Conservation (phyloP, 2,113 vertebrate genomes). For the Anarhynchus alexandrinus region DNA sequence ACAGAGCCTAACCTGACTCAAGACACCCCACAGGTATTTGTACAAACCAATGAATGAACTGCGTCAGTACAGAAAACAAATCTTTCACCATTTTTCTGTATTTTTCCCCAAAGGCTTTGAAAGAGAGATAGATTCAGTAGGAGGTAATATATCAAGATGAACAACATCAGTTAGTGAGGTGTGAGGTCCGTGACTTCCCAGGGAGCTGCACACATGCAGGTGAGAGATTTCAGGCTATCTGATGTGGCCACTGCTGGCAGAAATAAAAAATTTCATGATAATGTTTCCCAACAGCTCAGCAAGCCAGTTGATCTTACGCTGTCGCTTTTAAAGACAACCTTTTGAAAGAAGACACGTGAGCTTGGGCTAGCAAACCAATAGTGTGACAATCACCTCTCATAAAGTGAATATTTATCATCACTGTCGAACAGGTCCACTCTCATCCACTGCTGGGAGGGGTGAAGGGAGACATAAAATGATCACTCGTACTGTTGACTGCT, state of each 20-base stretch:
- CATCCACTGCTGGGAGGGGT: background rate
- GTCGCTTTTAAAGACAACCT: background rate
- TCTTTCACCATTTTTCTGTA: background rate
- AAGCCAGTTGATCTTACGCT: background rate
- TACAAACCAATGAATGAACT: background rate
- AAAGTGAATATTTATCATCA: constrained; percentile 16
- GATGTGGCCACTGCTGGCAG: background rate
- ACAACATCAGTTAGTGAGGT: background rate
- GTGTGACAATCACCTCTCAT: constrained; percentile 1
- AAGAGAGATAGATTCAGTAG: background rate
- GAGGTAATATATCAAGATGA: constrained; percentile 34
- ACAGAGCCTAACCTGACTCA: background rate
- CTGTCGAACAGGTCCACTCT: background rate
- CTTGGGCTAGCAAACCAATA: background rate
- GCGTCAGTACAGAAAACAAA: background rate
- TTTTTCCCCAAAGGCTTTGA: background rate
- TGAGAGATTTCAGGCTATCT: constrained; percentile 8
- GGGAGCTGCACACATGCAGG: background rate
- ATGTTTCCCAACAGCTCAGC: background rate
- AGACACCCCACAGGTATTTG: background rate
- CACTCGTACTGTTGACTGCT: background rate
- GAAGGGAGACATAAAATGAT: constrained; percentile 25
- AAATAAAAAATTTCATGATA: background rate
- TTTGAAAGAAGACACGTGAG: background rate
- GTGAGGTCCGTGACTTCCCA: background rate